Evolutionary conservation across 2,888 invertebrate species (phyloP), one percentile per base, ranked within the genome.

Genomic region (Helobdella robusta): DNA sequence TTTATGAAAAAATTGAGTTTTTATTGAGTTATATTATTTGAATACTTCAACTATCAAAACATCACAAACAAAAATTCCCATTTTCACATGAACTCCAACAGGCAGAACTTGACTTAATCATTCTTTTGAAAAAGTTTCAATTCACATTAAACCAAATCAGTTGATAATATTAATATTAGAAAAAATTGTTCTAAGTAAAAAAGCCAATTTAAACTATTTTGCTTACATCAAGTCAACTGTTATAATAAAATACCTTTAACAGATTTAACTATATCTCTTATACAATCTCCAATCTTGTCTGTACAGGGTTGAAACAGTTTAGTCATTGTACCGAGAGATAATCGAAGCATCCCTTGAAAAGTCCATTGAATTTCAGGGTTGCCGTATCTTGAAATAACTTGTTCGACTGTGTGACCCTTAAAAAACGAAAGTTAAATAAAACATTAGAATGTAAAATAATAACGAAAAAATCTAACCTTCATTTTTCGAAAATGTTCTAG

Each of bases 241-340:
- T n/a, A n/a, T n/a, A n/a, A n/a, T n/a, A 54, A 30, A 8, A 6
- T 1, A 64, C 64, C 64, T 58, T 64, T 56, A 56, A 64, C 64
- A 15, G 34, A 28, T 1, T 56, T 44, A 36, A 64, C 30, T 28
- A 64, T 52, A 32, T 64, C 44, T 25, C 35, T 32, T 4, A 64
- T 58, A 15, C 56, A 32, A 1, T 64, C 15, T 23, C 28, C 44
- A 46, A 64, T 64, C 11, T 35, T 40, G n/a, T 58, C 36, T 25
- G 56, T 35, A 30, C 52, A 52, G 0, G 36, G 35, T 36, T 56
- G 0, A 35, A 64, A 64, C 30, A 64, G 64, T 11, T 58, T 23
- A n/a, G 28, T 23, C 56, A 64, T 64, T 20, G 64, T 23, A 20
- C 58, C 52, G 15, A 58, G 58, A n/a, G 58, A 56, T 32, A 64